Base-by-base conservation (phyloP, 2,113 vertebrate genomes). In the Polyodon spathula region DNA sequence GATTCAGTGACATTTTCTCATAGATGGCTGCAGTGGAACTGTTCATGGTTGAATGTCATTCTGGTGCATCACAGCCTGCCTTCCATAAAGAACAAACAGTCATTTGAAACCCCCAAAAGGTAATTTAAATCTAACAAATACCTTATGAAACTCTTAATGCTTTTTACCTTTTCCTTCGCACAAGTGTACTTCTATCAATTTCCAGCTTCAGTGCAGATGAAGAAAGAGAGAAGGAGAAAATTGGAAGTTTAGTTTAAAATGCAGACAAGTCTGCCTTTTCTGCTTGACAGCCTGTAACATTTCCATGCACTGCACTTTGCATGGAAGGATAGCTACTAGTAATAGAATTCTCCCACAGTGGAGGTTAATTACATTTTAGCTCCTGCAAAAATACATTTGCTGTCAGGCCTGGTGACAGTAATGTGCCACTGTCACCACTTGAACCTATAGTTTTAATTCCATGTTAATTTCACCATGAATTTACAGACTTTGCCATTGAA, bases 291-390 rank as follows among this genome's bases (percentile, higher is more conserved):
- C 84, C 89, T 90, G 88, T 92, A 93, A 95, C 90, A 92, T 93
- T 90, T 92, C 86, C 78, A 82, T 80, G 80, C 88, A 84, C 82
- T 86, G 80, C 88, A 89, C 86, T 93, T 93, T 93, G 91, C 91
- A 92, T 92, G 89, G 89, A 85, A 92, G 88, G 91, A 83, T 84
- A 92, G 84, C 76, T 90, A 73, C 86, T 90, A 83, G 87, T 93
- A 97, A 97, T 95, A 92, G 91, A 95, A 95, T 94, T 94, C 84
- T 87, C 85, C 84, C 82, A 77, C 84, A 78, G 80, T 85, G 81
- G 88, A 94, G 90, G 93, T 96, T 97, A 96, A 98, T 97, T 95
- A 93, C 88, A 88, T 89, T 88, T 85, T 71, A 83, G 83, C 76
- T 80, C 66, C 63, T 78, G 75, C 78, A 83, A 59, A 88, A 91